Percentiles rank a stretch among this genome's conserved stretches.
phyloP scores from a whole-genome alignment of 2,113 vertebrate genomes.

The Phainopepla nitens region DNA sequence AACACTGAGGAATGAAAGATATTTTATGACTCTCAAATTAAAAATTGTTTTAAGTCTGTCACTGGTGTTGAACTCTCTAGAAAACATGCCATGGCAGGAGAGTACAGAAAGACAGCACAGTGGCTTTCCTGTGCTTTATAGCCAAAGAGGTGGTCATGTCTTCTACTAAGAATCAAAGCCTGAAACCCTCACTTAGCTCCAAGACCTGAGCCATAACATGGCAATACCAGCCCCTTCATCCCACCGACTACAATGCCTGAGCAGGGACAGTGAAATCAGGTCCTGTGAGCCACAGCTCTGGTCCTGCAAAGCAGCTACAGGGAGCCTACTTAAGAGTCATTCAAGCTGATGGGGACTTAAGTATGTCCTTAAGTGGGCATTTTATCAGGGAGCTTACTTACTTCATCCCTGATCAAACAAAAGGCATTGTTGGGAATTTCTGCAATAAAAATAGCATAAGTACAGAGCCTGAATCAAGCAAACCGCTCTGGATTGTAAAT shows the following conservation, averaged over 20 bases:
- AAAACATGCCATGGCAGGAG: accelerated
- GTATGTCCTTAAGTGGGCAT: background rate
- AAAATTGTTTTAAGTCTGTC: background rate
- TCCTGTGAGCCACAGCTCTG: background rate
- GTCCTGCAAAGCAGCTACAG: background rate
- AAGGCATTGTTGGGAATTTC: background rate
- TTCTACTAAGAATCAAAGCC: background rate
- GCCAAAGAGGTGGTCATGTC: accelerated
- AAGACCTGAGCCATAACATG: background rate
- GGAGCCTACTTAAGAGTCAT: background rate
- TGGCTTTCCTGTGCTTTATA: background rate
- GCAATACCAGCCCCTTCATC: background rate
- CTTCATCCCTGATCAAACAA: background rate
- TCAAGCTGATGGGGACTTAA: background rate
- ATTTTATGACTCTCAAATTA: background rate
- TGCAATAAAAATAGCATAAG: background rate
- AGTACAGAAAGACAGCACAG: background rate
- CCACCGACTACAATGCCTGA: accelerated
- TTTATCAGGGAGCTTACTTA: background rate
- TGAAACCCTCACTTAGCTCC: background rate
- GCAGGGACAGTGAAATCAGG: background rate
- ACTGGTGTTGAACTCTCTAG: background rate
- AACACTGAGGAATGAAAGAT: background rate
- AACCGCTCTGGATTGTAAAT: background rate
- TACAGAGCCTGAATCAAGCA: background rate